These are phyloP conservation scores for Heliothis subflexa DNA, from an alignment of 1,140 invertebrate species.

Conservation along the genomic window DNA sequence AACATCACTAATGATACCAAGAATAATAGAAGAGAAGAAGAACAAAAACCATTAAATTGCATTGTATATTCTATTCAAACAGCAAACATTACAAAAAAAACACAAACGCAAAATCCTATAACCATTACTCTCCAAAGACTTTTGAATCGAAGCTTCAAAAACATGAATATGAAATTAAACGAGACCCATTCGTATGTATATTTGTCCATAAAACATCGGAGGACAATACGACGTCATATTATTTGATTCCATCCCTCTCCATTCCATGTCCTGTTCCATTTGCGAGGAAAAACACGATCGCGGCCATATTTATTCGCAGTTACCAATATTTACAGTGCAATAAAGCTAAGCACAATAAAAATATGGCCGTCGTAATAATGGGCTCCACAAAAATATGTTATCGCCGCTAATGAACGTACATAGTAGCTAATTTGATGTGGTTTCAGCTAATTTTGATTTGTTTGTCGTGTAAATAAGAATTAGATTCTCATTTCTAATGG, in stretches of 20 bases:
- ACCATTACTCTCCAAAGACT: background rate
- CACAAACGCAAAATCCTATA: too few species aligned
- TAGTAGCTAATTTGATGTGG: conserved; percentile 45
- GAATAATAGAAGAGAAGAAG: too few species aligned
- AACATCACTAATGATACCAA: too few species aligned
- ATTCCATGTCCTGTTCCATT: conserved; percentile 11
- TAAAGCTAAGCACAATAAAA: conserved; percentile 57
- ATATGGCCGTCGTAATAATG: conserved; percentile 51
- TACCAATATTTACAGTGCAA: conserved; percentile 59
- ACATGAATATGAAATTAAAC: conserved; percentile 40
- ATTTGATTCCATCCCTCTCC: conserved; percentile 39
- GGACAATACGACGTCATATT: conserved; percentile 44
- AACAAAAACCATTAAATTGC: too few species aligned
- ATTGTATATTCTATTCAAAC: too few species aligned
- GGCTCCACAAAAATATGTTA: conserved; percentile 52
- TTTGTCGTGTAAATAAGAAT: conserved; percentile 61
- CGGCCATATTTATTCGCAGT: conserved; percentile 50
- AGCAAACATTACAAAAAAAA: too few species aligned
- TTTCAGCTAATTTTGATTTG: conserved; percentile 58
- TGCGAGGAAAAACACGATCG: conserved; percentile 33
- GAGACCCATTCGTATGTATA: conserved; percentile 24
- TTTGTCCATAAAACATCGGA: conserved; percentile 34
- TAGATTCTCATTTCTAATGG: conserved; percentile 53
- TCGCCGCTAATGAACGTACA: conserved; percentile 50
- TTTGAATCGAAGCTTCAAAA: conserved; percentile 31